These are phyloP conservation scores for Sterna hirundo DNA, from an alignment of 2,113 vertebrate genomes.

Conservation along the genomic window DNA sequence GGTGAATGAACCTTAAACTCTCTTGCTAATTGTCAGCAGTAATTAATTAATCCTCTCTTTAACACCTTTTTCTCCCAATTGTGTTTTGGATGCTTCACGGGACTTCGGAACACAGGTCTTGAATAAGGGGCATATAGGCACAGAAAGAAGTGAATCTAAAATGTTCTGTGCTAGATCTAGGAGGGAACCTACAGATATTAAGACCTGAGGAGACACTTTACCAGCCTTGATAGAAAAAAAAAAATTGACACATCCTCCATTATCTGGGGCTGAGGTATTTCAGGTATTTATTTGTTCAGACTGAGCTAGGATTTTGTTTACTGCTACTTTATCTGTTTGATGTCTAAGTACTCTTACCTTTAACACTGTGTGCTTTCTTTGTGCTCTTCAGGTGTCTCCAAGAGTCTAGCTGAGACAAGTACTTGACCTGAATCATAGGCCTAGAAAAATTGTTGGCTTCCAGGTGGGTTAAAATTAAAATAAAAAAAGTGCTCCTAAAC, in stretches of 20 bases:
- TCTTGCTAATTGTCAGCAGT: background rate
- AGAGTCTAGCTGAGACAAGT: background rate
- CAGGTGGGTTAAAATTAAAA: background rate
- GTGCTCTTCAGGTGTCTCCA: background rate
- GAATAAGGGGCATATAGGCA: background rate
- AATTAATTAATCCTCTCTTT: background rate
- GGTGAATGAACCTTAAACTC: background rate
- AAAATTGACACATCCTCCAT: background rate
- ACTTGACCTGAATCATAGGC: background rate
- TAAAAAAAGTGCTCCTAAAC: background rate
- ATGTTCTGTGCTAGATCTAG: background rate
- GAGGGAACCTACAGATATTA: background rate
- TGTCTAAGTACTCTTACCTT: background rate
- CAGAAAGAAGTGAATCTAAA: background rate
- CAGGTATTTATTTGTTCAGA: background rate
- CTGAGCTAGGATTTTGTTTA: background rate
- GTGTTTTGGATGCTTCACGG: background rate
- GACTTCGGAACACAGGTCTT: background rate
- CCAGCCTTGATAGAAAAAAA: background rate
- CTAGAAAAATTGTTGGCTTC: background rate
- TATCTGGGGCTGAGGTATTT: background rate
- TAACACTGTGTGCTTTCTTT: background rate
- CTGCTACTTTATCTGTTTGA: background rate
- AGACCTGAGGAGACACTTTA: background rate
- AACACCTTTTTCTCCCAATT: background rate